Percentiles rank a stretch among this genome's conserved stretches.
Conservation (phyloP, 2,888 invertebrate species). For the Cantharis nigra region DNA sequence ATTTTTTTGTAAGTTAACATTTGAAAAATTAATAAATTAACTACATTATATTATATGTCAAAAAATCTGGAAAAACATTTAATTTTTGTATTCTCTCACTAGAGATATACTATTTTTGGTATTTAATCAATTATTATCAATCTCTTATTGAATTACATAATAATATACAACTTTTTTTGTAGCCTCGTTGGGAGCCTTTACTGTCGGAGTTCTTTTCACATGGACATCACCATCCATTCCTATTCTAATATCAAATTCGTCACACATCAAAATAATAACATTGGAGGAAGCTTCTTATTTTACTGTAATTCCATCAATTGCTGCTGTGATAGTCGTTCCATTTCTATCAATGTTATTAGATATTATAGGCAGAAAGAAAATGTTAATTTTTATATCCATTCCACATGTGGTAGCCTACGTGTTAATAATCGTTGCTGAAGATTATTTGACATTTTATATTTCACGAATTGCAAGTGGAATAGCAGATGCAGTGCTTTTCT, state of each 20-base stretch:
- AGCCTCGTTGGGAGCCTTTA: slow-evolving; percentile 34
- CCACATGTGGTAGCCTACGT: slow-evolving; percentile 42
- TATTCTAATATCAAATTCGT: slow-evolving; percentile 13
- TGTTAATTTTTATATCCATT: slow-evolving; percentile 41
- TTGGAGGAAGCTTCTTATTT: slow-evolving; percentile 47
- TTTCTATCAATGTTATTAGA: slow-evolving; percentile 42
- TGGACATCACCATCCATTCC: slow-evolving; percentile 37
- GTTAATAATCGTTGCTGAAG: slow-evolving; percentile 37
- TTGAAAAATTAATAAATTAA: too few relatives aligned
- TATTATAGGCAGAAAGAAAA: slow-evolving; percentile 44
- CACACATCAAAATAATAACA: slow-evolving; percentile 12
- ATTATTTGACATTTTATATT: slow-evolving; percentile 42
- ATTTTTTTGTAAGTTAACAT: too few relatives aligned
- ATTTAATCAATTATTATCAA: too few relatives aligned
- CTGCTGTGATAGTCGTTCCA: slow-evolving; percentile 38
- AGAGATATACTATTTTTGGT: too few relatives aligned
- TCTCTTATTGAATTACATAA: too few relatives aligned
- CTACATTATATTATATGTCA: too few relatives aligned
- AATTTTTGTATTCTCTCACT: too few relatives aligned
- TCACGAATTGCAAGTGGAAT: slow-evolving; percentile 43
- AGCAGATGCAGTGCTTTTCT: slow-evolving; percentile 41
- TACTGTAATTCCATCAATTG: slow-evolving; percentile 43
- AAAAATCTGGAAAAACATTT: too few relatives aligned
- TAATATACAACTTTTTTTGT: not conserved
- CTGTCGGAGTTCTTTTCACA: slow-evolving; percentile 23